A percentile compares a stretch with the other conserved stretches of the same genome.
phyloP scores from a whole-genome alignment of 1,140 invertebrate species.

The Lepidurus couesii region DNA sequence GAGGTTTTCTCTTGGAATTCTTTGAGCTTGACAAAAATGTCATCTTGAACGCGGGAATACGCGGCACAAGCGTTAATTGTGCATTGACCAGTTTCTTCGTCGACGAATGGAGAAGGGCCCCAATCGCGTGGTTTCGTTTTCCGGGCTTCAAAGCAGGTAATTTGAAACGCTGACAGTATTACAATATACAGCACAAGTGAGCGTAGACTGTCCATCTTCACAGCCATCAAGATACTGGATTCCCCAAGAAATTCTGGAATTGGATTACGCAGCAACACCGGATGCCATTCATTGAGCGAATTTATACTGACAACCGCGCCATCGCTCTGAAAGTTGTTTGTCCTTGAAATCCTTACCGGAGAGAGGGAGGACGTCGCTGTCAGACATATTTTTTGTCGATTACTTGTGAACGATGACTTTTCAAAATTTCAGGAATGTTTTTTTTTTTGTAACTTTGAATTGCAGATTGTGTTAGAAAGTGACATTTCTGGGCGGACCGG shows the following conservation, averaged over 20 bases:
- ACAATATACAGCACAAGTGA: not conserved
- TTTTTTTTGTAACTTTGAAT: too few relatives aligned
- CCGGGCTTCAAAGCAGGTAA: not conserved
- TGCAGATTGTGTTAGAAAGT: too few relatives aligned
- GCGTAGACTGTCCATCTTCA: not conserved
- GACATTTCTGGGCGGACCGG: too few relatives aligned
- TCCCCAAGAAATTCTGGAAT: not conserved
- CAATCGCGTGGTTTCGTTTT: slow-evolving; percentile 30
- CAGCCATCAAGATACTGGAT: not conserved
- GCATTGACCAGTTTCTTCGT: slow-evolving; percentile 34
- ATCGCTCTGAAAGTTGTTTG: not conserved
- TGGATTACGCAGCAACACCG: not conserved
- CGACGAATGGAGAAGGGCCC: slow-evolving; percentile 33
- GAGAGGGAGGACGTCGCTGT: too few relatives aligned
- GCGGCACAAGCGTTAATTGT: slow-evolving; percentile 31
- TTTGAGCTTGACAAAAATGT: slow-evolving; percentile 28
- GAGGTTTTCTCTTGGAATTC: slow-evolving; percentile 18
- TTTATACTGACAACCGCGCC: not conserved
- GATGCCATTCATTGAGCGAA: not conserved
- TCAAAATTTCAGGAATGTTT: too few relatives aligned
- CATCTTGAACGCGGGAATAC: slow-evolving; percentile 29
- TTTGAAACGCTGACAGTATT: not conserved
- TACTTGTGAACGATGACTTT: too few relatives aligned
- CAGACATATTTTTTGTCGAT: too few relatives aligned
- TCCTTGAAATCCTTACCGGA: not conserved